Evolutionary conservation across 2,113 vertebrate species (phyloP), one percentile per base, ranked within the genome.

Genomic region (Rhinopomastus cyanomelas): DNA sequence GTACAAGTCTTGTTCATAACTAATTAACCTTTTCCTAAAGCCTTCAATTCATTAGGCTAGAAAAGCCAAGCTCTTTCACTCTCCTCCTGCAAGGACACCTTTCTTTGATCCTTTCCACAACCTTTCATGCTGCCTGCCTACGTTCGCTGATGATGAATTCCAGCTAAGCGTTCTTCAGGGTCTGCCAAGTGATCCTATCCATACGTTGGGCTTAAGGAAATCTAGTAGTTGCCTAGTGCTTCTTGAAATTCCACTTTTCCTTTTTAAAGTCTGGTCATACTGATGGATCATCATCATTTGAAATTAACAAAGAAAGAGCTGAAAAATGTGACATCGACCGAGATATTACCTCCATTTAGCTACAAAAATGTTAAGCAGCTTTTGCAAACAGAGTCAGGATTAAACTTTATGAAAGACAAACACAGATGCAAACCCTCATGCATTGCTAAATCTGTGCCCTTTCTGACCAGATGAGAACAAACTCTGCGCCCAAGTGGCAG

Each of bases 301-400:
- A 82, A 85, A 79, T 36, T 32, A 65, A 27, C 10, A 21, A 15
- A 36, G 4, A 67, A 29, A 68, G 26, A 68, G 26, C 7, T 53
- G 66, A 57, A 57, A 87, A 65, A 36, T 26, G 36, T 66, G 5
- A 65, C 36, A 53, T 27, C 0, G 0, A 3, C 0, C 0, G 32
- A 91, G 37, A 17, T 36, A 18, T 2, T 3, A 34, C 57, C 30
- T 3, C 74, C 34, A 27, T 84, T 89, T 56, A 74, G 52, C 59
- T 46, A 29, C 51, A 61, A 46, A 37, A 66, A 3, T 0, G 8
- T 14, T 52, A 61, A 87, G 62, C 36, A 65, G 59, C 53, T 94
- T 68, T 79, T 88, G 59, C 71, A 95, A 78, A 85, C 44, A 92
- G 22, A n/a, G 27, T 59, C 67, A 55, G 59, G 55, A 85, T 87